Percentiles rank a stretch among this genome's conserved stretches.
Conservation (phyloP, 2,797 vertebrate genomes). For the Sebastes alutus region DNA sequence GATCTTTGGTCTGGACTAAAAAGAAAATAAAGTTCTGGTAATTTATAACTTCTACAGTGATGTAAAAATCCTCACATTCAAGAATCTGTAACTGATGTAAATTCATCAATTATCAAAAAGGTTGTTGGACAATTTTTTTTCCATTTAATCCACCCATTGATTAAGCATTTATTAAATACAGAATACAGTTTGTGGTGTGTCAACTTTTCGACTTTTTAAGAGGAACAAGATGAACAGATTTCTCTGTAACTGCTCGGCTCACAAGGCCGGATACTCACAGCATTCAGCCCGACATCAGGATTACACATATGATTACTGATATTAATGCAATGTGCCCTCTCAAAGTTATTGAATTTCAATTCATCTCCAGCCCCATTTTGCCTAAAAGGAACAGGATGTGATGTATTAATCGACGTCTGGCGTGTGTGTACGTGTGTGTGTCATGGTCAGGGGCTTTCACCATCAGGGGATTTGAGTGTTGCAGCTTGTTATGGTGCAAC, state of each 20-base stretch:
- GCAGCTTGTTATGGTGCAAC: conserved; percentile 75
- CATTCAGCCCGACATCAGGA: not conserved
- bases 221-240: not conserved
- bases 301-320: not conserved
- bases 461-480: conserved; percentile 42
- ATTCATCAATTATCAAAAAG: too few species aligned
- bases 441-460: conserved; percentile 44
- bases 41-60: not conserved
- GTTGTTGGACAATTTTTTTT: too few species aligned
- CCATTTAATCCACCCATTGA: too few species aligned
- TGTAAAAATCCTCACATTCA: not conserved
- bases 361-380: not conserved
- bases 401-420: conserved; percentile 14
- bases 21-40: too few species aligned
- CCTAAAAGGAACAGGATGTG: conserved; percentile 7
- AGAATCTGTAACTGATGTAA: not conserved
- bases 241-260: not conserved
- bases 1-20: too few species aligned
- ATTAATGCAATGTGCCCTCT: not conserved
- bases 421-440: conserved; percentile 2
- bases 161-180: too few species aligned
- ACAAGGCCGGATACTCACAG: not conserved
- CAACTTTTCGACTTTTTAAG: not conserved
- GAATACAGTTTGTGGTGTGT: not conserved
- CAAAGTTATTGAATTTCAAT: conserved; percentile 34